Evolutionary conservation across 2,113 vertebrate genomes (phyloP).

Genomic region (Oenanthe melanoleuca): DNA sequence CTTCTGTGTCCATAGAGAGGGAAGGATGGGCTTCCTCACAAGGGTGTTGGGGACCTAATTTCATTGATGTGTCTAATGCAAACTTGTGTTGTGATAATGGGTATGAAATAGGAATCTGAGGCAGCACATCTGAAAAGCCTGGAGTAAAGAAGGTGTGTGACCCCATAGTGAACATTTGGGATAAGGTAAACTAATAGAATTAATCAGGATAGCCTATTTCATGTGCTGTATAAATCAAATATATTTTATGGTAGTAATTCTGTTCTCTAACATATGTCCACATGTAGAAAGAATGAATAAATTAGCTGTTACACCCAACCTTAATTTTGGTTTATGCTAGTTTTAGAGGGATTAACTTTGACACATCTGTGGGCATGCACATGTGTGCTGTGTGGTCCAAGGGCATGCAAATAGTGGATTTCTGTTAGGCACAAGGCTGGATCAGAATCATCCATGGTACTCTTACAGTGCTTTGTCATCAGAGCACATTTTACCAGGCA

Average conservation of each 20-base stretch:
- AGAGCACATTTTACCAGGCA: not conserved
- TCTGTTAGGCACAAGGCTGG: not conserved
- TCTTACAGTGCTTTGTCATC: not conserved
- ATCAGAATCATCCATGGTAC: not conserved
- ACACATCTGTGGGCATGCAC: not conserved
- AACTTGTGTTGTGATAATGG: not conserved
- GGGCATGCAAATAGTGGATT: accelerated
- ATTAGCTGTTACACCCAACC: not conserved
- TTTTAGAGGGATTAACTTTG: not conserved
- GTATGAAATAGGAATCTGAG: not conserved
- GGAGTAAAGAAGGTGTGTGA: not conserved
- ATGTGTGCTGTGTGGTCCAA: not conserved
- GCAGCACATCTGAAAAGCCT: not conserved
- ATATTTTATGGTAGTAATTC: not conserved
- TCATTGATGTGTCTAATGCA: not conserved
- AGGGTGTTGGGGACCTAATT: not conserved
- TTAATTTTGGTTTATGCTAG: not conserved
- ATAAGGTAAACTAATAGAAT: not conserved
- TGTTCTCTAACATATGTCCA: accelerated
- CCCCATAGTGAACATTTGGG: not conserved
- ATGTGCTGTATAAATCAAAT: not conserved
- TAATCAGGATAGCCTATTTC: not conserved
- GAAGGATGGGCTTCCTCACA: not conserved
- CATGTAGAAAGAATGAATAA: not conserved
- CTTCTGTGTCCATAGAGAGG: not conserved